phyloP scores from a whole-genome alignment of 2,888 invertebrate genomes.

The Onthophagus sagittarius region DNA sequence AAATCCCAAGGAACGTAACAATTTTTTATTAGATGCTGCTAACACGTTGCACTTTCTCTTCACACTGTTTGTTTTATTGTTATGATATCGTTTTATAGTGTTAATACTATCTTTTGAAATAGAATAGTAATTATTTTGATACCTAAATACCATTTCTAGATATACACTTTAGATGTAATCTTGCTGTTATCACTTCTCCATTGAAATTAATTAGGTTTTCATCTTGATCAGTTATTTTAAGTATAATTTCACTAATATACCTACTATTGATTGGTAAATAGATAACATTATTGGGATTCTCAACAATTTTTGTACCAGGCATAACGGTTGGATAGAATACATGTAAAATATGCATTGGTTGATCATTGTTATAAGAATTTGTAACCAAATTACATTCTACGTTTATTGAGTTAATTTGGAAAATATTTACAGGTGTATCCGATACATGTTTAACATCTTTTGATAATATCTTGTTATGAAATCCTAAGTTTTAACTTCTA shows the following conservation, averaged over 20 bases:
- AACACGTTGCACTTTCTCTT: no score
- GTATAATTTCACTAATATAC: slow-evolving; percentile 31
- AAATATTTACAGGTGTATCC: slow-evolving; percentile 11
- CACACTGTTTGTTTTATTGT: no score
- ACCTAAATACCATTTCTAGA: slow-evolving; percentile 4
- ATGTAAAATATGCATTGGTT: slow-evolving; percentile 30
- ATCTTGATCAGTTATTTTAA: slow-evolving; percentile 38
- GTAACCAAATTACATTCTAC: slow-evolving; percentile 12
- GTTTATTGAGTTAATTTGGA: slow-evolving; percentile 9
- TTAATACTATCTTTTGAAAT: no score
- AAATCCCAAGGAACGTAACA: no score
- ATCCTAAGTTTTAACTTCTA: no score
- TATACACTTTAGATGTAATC: no score
- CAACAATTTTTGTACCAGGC: slow-evolving; percentile 41
- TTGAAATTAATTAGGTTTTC: slow-evolving; percentile 37
- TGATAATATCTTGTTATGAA: not conserved
- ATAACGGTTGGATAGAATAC: slow-evolving; percentile 27
- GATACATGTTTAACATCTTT: not conserved
- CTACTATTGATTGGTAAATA: slow-evolving; percentile 38
- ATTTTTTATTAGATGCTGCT: no score
- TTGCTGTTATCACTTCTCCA: slow-evolving; percentile 34
- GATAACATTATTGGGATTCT: slow-evolving; percentile 37
- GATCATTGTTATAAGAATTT: slow-evolving; percentile 14
- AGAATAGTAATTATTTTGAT: not conserved
- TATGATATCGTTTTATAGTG: no score